Conservation (phyloP, 2,888 invertebrate genomes). For the Spisula subtruncata region DNA sequence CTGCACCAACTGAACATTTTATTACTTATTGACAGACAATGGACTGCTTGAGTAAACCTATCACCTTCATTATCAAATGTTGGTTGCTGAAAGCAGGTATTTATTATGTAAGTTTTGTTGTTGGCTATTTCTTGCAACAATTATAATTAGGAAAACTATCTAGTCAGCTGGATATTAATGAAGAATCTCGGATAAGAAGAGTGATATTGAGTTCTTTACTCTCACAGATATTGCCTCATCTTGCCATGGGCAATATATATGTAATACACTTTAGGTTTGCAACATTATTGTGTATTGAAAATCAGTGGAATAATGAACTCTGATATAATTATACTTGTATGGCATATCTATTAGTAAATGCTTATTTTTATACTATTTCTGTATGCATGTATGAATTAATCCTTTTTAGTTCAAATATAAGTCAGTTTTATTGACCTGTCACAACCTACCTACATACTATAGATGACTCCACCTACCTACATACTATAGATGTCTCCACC, state of each 20-base stretch:
- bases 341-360: not conserved
- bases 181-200: not conserved
- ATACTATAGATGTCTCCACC: too few species aligned
- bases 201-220: not conserved
- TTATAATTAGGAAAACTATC: not conserved
- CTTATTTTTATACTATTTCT: slow-evolving; percentile 4
- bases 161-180: not conserved
- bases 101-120: too few species aligned
- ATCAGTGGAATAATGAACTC: not conserved
- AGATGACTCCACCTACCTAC: too few species aligned
- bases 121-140: too few species aligned
- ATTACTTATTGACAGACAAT: not conserved
- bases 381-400: slow-evolving; percentile 7
- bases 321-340: not conserved
- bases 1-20: not conserved
- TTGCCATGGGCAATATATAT: slow-evolving; percentile 10
- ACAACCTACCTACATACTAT: too few species aligned
- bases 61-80: not conserved
- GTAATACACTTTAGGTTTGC: not conserved
- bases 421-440: too few species aligned
- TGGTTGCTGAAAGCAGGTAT: too few species aligned
- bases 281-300: not conserved
- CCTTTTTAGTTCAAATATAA: slow-evolving; percentile 16
- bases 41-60: not conserved
- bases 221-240: not conserved